Base-by-base conservation (phyloP, 1,140 invertebrate genomes). In the Trachymyrmex septentrionalis region DNA sequence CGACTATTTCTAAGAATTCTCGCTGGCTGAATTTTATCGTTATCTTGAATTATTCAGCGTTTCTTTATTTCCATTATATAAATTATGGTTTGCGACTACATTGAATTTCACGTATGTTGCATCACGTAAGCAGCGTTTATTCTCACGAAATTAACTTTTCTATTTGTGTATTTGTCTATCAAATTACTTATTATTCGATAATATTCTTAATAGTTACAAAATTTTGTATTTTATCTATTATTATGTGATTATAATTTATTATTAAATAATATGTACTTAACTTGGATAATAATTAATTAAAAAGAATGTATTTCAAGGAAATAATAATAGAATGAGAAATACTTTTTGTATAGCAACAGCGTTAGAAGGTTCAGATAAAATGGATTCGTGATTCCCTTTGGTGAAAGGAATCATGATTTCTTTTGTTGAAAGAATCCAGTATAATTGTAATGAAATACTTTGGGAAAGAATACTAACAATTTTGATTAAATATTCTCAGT, bases 1-100 rank as follows among this genome's bases (percentile, higher is more conserved):
- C 66, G 81, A 59, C 64, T 38, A 27, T 59, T 53, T 76, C 48
- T 53, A 71, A 89, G 75, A 19, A 67, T 85, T 50, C 7, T 66
- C 71, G n/a, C 12, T 27, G 55, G 50, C 14, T 59, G 21, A 53
- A 34, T 61, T 88, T 81, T 86, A 57, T 75, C n/a, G 30, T n/a
- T 38, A n/a, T 24, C 19, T 44, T 89, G 87, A 88, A 89, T 89
- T 89, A 88, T 89, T 89, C 76, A 44, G 57, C 55, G 27, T 72
- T 71, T 85, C 6, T 55, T n/a, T 66, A 59, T 87, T 87, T 77
- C 14, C 59, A 38, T n/a, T 64, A 6, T 53, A 7, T 0, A 67
- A 50, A 12, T 85, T 48, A 84, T 85, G 24, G 12, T 12, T 7
- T 3, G 12, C 27, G 14, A 57, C 50, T 50, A 21, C 14, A n/a